Percentiles rank a stretch among this genome's conserved stretches.
Conservation (phyloP, 2,113 vertebrate species). For the Carassius gibelio region DNA sequence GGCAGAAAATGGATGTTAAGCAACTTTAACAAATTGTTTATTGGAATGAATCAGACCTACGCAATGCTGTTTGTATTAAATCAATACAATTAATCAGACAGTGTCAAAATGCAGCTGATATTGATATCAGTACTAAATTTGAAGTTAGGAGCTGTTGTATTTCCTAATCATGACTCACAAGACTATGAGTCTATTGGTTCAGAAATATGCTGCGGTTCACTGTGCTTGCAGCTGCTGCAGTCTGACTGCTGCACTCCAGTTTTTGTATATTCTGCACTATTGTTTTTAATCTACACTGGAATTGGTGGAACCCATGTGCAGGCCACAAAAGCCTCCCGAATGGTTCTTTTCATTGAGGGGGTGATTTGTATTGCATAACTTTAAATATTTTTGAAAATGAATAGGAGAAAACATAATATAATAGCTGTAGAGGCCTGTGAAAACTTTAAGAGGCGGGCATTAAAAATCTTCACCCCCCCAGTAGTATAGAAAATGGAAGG, state of each 20-base stretch:
- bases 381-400: neutral
- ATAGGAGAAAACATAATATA: neutral
- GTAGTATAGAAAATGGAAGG: neutral
- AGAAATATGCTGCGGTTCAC: neutral
- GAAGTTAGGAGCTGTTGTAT: neutral
- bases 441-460: neutral
- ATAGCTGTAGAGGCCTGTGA: neutral
- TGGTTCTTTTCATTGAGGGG: neutral
- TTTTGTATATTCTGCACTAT: conserved; percentile 26
- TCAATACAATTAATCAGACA: neutral
- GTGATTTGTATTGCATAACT: conserved; percentile 1
- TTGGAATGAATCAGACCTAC: neutral
- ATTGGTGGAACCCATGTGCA: conserved; percentile 24
- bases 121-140: neutral
- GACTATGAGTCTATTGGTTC: neutral
- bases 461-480: neutral
- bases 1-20: neutral
- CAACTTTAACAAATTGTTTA: neutral
- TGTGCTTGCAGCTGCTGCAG: neutral
- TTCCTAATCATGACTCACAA: neutral
- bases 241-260: neutral
- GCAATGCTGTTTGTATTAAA: neutral
- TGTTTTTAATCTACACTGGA: conserved; percentile 18
- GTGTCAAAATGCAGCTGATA: neutral
- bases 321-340: conserved; percentile 21